Base-by-base conservation (phyloP, 2,797 vertebrate species). In the Sebastes matsubarae region DNA sequence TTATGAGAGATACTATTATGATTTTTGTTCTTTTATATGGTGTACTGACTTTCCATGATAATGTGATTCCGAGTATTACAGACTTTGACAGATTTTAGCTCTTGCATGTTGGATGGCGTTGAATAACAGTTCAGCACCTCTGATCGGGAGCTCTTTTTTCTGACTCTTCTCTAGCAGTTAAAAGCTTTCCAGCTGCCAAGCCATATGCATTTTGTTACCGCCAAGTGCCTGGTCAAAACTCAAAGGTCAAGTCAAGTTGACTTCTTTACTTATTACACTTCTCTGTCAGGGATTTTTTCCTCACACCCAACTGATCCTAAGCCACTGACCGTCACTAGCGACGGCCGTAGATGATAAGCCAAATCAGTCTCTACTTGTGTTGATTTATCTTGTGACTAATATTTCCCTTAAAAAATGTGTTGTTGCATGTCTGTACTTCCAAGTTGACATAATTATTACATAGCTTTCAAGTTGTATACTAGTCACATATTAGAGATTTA, bases 191-290 rank as follows among this genome's bases (percentile, higher is more conserved):
- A 36, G 77, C 61, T 85, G 61, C 27, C 27, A 80, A 84, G 81
- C 81, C 64, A 84, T 87, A 72, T 57, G 78, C 80, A 84, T 84
- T 75, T 83, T 84, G 42, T 85, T 67, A 89, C 82, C 68, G 18
- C 83, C 68, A 94, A 95, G 94, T 95, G 94, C 94, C 94, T 95
- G 92, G 78, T 89, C 20, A 83, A 70, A 80, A 69, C 63, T 71
- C 60, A 77, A 63, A 24, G 4, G 30, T 74, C 46, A 64, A 52
- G 46, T 75, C 57, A 25, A 68, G 34, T 30, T 20, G 59, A 77
- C 71, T 46, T 64, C 54, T 65, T 69, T 16, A 10, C 5, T 75
- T 50, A 5, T 69, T 69, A 30, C 42, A 55, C 66, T 20, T 74
- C 81, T 72, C 81, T 76, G 81, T 84, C 85, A 88, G 88, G 83